Evolutionary conservation across 1,140 invertebrate genomes (phyloP).

Genomic region (Drosophila pseudoananassae): DNA sequence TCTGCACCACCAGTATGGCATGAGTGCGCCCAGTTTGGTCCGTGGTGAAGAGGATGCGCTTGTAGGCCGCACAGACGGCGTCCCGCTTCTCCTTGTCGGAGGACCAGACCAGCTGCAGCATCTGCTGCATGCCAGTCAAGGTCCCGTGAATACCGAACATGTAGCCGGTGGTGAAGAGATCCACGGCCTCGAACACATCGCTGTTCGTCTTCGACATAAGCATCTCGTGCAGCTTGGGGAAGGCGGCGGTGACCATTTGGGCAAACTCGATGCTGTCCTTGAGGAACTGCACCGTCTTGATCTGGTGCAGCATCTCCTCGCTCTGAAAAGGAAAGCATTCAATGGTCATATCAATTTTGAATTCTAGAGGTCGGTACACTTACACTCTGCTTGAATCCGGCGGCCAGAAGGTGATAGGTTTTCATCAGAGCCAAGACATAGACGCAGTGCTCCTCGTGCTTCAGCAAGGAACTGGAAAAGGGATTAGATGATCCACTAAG

Average conservation of each 20-base stretch:
- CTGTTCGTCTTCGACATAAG: conserved; percentile 90
- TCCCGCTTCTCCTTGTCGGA: conserved; percentile 86
- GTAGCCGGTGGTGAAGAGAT: conserved; percentile 92
- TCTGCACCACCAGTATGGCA: conserved; percentile 86
- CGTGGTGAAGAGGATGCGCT: conserved; percentile 76
- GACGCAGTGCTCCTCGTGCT: conserved; percentile 65
- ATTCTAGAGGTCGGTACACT: background rate
- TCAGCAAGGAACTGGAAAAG: conserved; percentile 43
- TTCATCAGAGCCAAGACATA: conserved; percentile 70
- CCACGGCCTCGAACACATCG: conserved; percentile 93
- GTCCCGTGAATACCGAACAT: conserved; percentile 91
- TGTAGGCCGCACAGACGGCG: conserved; percentile 86
- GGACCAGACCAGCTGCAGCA: conserved; percentile 91
- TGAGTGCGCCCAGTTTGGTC: conserved; percentile 77
- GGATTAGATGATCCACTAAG: background rate
- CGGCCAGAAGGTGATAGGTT: conserved; percentile 67
- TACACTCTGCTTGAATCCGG: conserved; percentile 69
- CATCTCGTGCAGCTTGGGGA: conserved; percentile 89
- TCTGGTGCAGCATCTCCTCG: conserved; percentile 84
- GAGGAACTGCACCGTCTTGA: conserved; percentile 85
- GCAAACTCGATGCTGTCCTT: conserved; percentile 89
- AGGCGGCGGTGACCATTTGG: conserved; percentile 87
- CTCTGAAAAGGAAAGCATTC: conserved; percentile 33
- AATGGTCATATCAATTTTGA: background rate
- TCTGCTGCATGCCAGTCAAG: conserved; percentile 89